Base-by-base conservation (phyloP, 2,888 invertebrate genomes). In the Lepidocyrtoides sp. region DNA sequence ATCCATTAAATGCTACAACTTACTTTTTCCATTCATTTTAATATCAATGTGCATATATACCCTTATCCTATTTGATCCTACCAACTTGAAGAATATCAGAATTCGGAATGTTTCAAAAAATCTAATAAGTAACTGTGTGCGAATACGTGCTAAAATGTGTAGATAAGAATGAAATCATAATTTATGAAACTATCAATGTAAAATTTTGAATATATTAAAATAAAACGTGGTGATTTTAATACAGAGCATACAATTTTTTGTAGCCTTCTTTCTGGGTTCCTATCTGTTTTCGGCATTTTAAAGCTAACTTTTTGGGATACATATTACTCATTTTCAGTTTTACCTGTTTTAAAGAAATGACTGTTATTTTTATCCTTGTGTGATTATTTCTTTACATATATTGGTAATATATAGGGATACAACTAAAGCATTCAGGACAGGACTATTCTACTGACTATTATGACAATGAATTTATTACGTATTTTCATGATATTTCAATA, bases 81-180 rank as follows among this genome's bases (percentile, higher is more conserved):
- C n/a, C n/a, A n/a, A 57, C 23, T 60, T 26, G n/a, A 12, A 7
- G 36, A 63, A 14, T 2, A 29, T n/a, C n/a, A n/a, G n/a, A n/a
- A n/a, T n/a, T 66, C 29, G 66, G 66, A 66, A 66, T 66, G 66
- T 66, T 66, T 66, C 7, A n/a, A 66, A 51, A 2, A 51, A 51
- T 51, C 51, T 51, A 51, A 51, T 51, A 51, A 51, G 14, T 51
- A 51, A 51, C 2, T 10, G n/a, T 51, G 10, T 51, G 51, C 14
- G 8, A 36, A 12, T 51, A 51, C 14, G 14, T 2, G 4, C 51
- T 51, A 51, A 51, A 51, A 51, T 51, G 51, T 51, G 51, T 10
- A 51, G n/a, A 51, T 5, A 8, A 5, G 36, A 36, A 36, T 36
- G 36, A 36, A 36, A 5, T 3, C 3, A 36, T 36, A 8, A 36